A percentile compares a stretch with the other conserved stretches of the same genome.
phyloP scores from a whole-genome alignment of 2,113 vertebrate species.

The Mus spicilegus region DNA sequence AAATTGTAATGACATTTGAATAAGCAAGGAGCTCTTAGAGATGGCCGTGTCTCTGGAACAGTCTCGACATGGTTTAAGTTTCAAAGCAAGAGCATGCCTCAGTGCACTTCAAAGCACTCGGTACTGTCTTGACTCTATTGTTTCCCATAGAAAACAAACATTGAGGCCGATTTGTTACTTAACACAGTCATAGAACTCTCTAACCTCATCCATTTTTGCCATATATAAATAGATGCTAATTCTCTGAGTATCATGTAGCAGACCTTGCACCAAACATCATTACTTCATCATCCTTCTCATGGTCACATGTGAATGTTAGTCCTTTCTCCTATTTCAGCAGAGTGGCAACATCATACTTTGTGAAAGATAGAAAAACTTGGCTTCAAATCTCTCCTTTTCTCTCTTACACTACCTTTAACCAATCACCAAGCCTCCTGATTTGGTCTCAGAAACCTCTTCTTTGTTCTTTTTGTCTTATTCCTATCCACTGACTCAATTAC shows the following conservation, averaged over 20 bases:
- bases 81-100: not conserved
- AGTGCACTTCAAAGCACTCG: not conserved
- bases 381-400: not conserved
- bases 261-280: not conserved
- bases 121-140: not conserved
- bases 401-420: not conserved
- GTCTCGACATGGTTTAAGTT: not conserved
- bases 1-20: not conserved
- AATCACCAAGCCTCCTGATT: not conserved
- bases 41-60: not conserved
- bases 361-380: not conserved
- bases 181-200: not conserved
- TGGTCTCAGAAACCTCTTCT: not conserved
- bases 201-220: not conserved
- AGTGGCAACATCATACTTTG: not conserved
- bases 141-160: not conserved
- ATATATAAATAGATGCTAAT: not conserved
- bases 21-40: not conserved
- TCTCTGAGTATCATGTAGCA: not conserved
- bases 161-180: not conserved
- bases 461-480: not conserved
- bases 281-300: not conserved
- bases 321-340: not conserved
- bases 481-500: not conserved
- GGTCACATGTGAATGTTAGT: not conserved